These are phyloP conservation scores for Zapus hudsonius DNA, from an alignment of 2,113 vertebrate species.

Conservation along the genomic window DNA sequence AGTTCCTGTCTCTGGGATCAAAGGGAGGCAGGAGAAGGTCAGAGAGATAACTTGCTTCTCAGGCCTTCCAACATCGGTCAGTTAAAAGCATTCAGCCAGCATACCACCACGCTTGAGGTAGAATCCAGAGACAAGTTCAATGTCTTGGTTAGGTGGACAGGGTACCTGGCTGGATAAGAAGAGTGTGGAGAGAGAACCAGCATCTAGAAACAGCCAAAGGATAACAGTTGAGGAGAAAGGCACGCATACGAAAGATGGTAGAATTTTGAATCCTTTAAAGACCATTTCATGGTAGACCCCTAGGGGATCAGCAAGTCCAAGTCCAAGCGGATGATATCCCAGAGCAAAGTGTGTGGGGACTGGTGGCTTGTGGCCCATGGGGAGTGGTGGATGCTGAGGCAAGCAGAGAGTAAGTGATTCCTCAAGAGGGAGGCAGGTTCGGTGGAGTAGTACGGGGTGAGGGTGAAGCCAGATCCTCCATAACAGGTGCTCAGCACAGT, in stretches of 20 bases:
- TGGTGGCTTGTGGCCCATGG: not conserved
- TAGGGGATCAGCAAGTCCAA: not conserved
- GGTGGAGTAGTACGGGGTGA: not conserved
- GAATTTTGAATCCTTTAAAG: not conserved
- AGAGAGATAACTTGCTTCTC: not conserved
- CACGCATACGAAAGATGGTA: not conserved
- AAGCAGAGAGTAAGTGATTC: not conserved
- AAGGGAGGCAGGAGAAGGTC: not conserved
- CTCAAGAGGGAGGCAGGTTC: not conserved
- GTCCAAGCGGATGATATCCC: not conserved
- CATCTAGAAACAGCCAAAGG: not conserved
- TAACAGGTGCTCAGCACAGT: not conserved
- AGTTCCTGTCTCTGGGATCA: not conserved
- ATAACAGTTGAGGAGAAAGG: not conserved
- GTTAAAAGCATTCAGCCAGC: not conserved
- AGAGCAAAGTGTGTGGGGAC: not conserved
- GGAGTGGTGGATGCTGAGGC: not conserved
- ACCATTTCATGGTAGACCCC: not conserved
- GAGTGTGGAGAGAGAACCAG: not conserved
- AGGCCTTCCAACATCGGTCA: not conserved
- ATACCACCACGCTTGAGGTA: not conserved
- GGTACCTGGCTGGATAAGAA: too few species aligned
- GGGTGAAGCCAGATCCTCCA: not conserved
- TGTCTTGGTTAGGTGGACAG: not conserved
- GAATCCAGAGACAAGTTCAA: not conserved